Evolutionary conservation across 2,113 vertebrate genomes (phyloP), one percentile per base, ranked within the genome.

Genomic region (Sphaerodactylus townsendi): DNA sequence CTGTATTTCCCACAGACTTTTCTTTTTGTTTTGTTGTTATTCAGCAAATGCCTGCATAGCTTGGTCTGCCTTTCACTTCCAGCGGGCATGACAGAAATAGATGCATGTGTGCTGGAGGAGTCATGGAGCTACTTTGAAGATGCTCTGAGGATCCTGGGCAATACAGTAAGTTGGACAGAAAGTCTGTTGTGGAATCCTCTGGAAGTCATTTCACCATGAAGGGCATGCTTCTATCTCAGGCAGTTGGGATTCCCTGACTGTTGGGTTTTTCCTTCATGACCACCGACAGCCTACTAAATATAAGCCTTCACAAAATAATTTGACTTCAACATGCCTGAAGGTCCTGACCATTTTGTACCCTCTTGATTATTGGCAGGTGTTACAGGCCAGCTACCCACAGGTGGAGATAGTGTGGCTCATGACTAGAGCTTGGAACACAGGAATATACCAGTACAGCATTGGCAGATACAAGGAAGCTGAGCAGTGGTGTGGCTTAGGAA

Each of bases 381-480:
- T 89, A 74, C 87, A 97, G 95, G 81, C 93, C 33, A 89, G 93
- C 85, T 98, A 97, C 84, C 97, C 98, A 80, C 97, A 99, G 93
- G 86, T 92, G 83, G 98, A 99, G 93, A 94, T 96, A 83, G 91
- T 98, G 90, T 99, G 98, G 98, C 82, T 99, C 91, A 96, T 99
- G 96, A 97, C 96, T 76, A 96, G 96, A 82, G 96, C 98, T 30
- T 99, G 98, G 98, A 99, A 99, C 87, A 97, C 94, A 17, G 98
- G 98, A 71, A 95, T 99, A 86, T 85, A 96, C 91, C 95, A 98
- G 81, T 98, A 97, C 85, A 96, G 94, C 25, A 75, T 90, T 82
- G 92, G 92, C 10, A 97, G 96, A 91, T 98, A 96, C 72, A 79
- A 90, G 1, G 96, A 96, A 85, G 96, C 98, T 3, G 97, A 98